phyloP scores from a whole-genome alignment of 2,888 invertebrate species.

The Metallyticus violacea region DNA sequence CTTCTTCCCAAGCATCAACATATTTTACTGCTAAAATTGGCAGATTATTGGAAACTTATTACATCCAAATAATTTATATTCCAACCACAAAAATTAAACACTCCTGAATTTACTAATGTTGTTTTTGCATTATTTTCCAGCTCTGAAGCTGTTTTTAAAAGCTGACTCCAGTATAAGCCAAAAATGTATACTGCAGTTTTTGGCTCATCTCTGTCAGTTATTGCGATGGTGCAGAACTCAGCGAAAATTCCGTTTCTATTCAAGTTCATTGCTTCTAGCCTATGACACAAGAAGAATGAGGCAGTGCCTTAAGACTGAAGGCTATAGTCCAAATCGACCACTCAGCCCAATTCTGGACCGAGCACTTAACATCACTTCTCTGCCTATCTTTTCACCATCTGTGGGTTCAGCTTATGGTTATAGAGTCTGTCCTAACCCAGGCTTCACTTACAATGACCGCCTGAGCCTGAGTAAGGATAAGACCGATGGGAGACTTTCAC shows the following conservation, averaged over 20 bases:
- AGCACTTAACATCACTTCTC: neutral
- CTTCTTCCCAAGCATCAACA: no score
- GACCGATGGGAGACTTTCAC: neutral
- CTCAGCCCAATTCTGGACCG: constrained; percentile 12
- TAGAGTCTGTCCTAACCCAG: neutral
- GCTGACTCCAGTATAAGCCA: constrained; percentile 55
- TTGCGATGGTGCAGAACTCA: constrained; percentile 71
- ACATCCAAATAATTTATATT: no score
- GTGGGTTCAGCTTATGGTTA: neutral
- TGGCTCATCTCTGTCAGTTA: constrained; percentile 66
- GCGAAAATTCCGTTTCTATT: constrained; percentile 64
- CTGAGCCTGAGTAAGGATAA: neutral
- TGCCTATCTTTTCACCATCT: neutral
- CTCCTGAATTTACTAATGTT: no score
- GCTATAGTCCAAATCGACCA: constrained; percentile 18
- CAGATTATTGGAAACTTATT: no score
- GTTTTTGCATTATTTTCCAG: constrained; percentile 49
- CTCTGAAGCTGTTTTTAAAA: constrained; percentile 71
- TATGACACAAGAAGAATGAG: constrained; percentile 74
- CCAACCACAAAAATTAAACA: no score
- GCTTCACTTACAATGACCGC: neutral
- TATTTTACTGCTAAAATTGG: no score
- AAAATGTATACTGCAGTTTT: constrained; percentile 63
- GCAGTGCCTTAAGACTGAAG: constrained; percentile 42
- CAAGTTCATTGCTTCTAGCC: constrained; percentile 82